Conservation (phyloP, 2,797 vertebrate genomes). For the Melanotaenia parkinsoni region DNA sequence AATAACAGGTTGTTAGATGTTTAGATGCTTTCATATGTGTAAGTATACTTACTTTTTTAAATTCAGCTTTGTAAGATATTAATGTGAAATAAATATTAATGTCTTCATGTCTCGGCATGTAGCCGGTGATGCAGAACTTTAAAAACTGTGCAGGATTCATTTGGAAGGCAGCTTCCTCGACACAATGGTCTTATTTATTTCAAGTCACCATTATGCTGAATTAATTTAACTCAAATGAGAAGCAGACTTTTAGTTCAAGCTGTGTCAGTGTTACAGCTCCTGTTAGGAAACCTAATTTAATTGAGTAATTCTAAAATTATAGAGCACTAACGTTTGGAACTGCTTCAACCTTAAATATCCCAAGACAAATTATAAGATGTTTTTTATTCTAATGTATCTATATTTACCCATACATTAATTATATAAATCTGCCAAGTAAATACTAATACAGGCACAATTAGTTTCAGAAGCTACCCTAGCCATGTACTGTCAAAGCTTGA, state of each 20-base stretch:
- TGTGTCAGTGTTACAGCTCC: neutral
- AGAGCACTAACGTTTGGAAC: neutral
- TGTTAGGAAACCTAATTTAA: neutral
- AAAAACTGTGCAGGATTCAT: neutral
- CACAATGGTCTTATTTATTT: constrained; percentile 9
- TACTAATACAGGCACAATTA: too few species aligned
- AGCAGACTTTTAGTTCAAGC: constrained; percentile 15
- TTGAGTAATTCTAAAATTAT: neutral
- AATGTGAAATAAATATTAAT: neutral
- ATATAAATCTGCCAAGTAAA: neutral
- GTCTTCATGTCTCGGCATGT: neutral
- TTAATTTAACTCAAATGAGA: constrained; percentile 31
- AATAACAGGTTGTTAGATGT: neutral
- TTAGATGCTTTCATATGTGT: neutral
- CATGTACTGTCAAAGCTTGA: neutral
- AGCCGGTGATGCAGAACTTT: neutral
- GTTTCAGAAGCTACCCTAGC: too few species aligned
- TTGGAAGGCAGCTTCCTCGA: constrained; percentile 5
- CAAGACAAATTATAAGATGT: neutral
- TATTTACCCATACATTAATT: neutral
- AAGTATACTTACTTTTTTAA: neutral
- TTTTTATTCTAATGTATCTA: neutral
- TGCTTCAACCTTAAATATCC: constrained; percentile 12
- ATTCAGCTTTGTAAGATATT: neutral
- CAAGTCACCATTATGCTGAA: constrained; percentile 20